phyloP scores from a whole-genome alignment of 2,888 invertebrate species.

The Drosophila paramelanica region DNA sequence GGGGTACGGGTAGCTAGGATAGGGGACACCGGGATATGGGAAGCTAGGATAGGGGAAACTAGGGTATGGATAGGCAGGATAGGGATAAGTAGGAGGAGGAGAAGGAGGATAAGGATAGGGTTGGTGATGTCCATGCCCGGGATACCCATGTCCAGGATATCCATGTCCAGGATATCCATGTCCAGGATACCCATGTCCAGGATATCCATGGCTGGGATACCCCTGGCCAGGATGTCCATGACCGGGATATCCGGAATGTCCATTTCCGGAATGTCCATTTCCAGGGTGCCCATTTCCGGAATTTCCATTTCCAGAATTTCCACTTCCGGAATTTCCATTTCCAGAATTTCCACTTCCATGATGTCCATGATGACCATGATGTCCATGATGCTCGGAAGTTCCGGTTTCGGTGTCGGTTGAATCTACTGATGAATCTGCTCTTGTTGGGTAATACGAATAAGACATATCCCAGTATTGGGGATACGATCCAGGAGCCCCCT shows the following conservation, averaged over 20 bases:
- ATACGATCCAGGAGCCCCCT: not conserved
- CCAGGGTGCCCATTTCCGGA: not conserved
- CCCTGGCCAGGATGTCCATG: not conserved
- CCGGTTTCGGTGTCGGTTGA: not conserved
- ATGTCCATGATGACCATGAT: not conserved
- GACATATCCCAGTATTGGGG: not conserved
- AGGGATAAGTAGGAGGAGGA: not conserved
- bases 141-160: not conserved
- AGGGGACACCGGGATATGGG: not conserved
- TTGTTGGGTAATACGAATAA: not conserved
- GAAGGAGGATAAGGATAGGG: constrained; percentile 2
- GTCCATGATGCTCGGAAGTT: not conserved
- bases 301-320: not conserved
- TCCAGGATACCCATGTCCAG: not conserved
- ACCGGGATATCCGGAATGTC: not conserved
- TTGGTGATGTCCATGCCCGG: not conserved
- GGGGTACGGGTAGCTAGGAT: not conserved
- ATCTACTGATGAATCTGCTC: not conserved
- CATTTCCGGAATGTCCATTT: not conserved
- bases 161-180: not conserved
- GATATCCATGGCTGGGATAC: not conserved
- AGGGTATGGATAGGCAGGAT: constrained; percentile 3
- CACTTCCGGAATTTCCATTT: not conserved
- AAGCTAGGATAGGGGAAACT: not conserved
- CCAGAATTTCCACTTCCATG: not conserved